These are phyloP conservation scores for Punctoribates punctum DNA, from an alignment of 2,888 invertebrate species.

Conservation along the genomic window DNA sequence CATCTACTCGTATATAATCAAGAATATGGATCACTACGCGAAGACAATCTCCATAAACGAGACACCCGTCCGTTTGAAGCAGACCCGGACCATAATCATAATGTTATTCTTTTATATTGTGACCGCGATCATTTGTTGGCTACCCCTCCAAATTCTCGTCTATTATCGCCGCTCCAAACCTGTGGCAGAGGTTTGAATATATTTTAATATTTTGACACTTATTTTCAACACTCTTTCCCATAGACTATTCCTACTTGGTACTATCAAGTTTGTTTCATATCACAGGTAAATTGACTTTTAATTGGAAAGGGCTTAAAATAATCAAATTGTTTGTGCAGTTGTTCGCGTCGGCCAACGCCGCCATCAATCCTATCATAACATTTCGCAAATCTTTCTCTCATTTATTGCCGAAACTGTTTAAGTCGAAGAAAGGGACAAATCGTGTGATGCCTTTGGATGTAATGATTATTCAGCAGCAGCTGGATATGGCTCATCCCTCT, in stretches of 20 bases:
- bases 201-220: not conserved
- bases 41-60: conserved; percentile 45
- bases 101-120: conserved; percentile 68
- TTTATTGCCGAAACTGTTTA: conserved; percentile 21
- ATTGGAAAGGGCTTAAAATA: no score
- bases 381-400: conserved; percentile 39
- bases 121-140: conserved; percentile 65
- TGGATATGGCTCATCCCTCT: conserved; percentile 13
- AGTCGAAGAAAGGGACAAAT: not conserved
- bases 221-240: not conserved
- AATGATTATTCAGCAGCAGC: not conserved
- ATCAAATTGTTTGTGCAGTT: conserved; percentile 36
- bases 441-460: conserved; percentile 1
- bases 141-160: conserved; percentile 63
- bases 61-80: conserved; percentile 45
- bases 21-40: conserved; percentile 58
- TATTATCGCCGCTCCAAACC: conserved; percentile 33
- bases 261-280: not conserved
- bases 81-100: conserved; percentile 59
- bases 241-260: conserved; percentile 22
- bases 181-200: not conserved
- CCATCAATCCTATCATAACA: conserved; percentile 67
- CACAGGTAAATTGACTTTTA: conserved; percentile 30
- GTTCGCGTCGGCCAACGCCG: conserved; percentile 51
- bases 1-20: conserved; percentile 69